Evolutionary conservation across 1,140 invertebrate species (phyloP), one percentile per base, ranked within the genome.

Genomic region (silkworm (Bombyx mori)): DNA sequence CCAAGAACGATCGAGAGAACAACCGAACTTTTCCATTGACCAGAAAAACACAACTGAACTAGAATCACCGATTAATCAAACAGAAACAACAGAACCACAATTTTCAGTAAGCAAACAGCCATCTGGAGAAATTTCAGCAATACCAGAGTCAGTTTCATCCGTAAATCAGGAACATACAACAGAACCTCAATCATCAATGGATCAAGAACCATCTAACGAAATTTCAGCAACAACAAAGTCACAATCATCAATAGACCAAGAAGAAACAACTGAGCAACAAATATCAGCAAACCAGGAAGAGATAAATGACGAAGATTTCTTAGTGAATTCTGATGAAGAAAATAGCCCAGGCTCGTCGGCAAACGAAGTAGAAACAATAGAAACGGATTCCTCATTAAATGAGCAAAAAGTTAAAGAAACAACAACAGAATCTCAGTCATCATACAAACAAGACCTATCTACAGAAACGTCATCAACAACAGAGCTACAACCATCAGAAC

Each of bases 1-100:
- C 61, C 60, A 65, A 9, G 74, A 77, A 58, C 52, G 74, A 8
- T 62, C 6, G 8, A 26, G 55, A n/a, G 65, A 75, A 69, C 71
- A 82, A 68, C 54, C 57, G 22, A 44, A 57, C 43, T 55, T 51
- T 69, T 56, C 62, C 42, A 42, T 69, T 43, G 69, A 73, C 61
- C 69, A 48, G 8, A 9, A 42, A 62, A 55, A 63, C 9, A 69
- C 72, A 57, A 48, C 69, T 10, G 61, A 59, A 58, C 42, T 63
- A 42, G 12, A 58, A 56, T 60, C 54, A n/a, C 58, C 66, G 57
- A 46, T 71, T 42, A 68, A 74, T 73, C 58, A 72, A n/a, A 50
- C 50, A 58, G 1, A 8, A 45, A 46, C 60, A 44, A 12, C 71
- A 43, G 69, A 73, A 63, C 68, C 68, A 35, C 54, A 67, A 10